phyloP scores from a whole-genome alignment of 2,113 vertebrate genomes.

The Ammodytes dubius region DNA sequence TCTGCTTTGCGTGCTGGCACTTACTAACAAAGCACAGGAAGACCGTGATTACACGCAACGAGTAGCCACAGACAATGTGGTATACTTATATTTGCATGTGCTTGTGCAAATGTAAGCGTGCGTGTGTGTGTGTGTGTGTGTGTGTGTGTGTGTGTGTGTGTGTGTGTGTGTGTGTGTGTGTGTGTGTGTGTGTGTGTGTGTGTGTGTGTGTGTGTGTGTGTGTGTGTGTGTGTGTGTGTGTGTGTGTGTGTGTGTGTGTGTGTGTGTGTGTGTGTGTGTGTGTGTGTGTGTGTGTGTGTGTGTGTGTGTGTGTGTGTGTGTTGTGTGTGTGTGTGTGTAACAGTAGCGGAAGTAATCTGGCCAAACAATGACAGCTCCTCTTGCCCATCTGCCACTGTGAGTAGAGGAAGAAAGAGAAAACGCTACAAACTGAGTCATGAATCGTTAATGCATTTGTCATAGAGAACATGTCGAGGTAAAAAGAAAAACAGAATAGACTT shows the following conservation, averaged over 20 bases:
- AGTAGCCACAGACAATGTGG: conserved; percentile 12
- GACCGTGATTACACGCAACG: conserved; percentile 2
- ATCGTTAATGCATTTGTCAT: conserved; percentile 55
- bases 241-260: too few species aligned
- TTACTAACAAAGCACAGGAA: conserved; percentile 35
- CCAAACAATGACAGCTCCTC: conserved; percentile 70
- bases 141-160: too few species aligned
- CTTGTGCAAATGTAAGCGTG: conserved; percentile 5
- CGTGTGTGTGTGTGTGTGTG: conserved; percentile 2
- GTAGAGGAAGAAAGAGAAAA: conserved; percentile 68
- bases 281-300: background rate
- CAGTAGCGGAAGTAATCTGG: conserved; percentile 49
- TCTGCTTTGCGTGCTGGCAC: conserved; percentile 29
- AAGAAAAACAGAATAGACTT: conserved; percentile 40
- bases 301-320: too few species aligned
- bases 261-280: conserved; percentile 10
- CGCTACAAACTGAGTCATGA: conserved; percentile 63
- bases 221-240: conserved; percentile 9
- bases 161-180: too few species aligned
- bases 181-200: too few species aligned
- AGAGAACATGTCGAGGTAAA: conserved; percentile 31
- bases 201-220: conserved; percentile 7
- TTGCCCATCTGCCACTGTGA: conserved; percentile 69
- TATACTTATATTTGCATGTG: conserved; percentile 38
- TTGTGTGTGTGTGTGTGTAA: conserved; percentile 15